Percentiles rank a stretch among this genome's conserved stretches.
phyloP scores from a whole-genome alignment of 2,888 invertebrate species.

The Stegophylla sp. region DNA sequence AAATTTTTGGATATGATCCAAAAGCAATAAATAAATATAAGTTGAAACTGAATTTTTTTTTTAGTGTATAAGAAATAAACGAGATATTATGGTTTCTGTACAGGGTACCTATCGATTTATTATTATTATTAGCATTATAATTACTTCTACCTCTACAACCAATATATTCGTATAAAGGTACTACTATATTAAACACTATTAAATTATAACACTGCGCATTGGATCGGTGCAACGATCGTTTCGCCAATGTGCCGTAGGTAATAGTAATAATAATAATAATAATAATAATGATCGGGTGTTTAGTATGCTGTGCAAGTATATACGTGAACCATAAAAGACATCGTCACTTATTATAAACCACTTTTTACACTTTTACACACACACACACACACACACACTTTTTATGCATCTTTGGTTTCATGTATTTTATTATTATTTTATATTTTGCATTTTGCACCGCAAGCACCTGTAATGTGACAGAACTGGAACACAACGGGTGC shows the following conservation, averaged over 20 bases:
- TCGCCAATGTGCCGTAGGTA: background rate
- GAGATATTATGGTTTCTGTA: no score
- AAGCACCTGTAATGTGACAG: conserved; percentile 25
- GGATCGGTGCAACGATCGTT: background rate
- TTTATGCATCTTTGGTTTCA: background rate
- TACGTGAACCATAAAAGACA: background rate
- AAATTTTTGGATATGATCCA: conserved; percentile 24
- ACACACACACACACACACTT: background rate
- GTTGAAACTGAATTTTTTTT: background rate
- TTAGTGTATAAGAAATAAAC: no score
- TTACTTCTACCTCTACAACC: no score
- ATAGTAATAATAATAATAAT: no score
- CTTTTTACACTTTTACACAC: conserved; percentile 5
- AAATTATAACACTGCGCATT: background rate
- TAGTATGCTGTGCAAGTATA: background rate
- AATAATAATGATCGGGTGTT: conserved; percentile 1
- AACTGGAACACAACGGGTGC: conserved; percentile 36
- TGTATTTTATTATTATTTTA: background rate
- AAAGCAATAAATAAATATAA: background rate
- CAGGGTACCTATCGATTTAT: no score
- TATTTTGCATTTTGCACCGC: conserved; percentile 23
- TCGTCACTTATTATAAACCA: conserved; percentile 10
- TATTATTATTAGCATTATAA: no score
- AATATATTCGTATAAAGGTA: no score
- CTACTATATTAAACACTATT: background rate